These are phyloP conservation scores for Loripinus fragilis DNA, from an alignment of 2,888 invertebrate species.

Conservation along the genomic window DNA sequence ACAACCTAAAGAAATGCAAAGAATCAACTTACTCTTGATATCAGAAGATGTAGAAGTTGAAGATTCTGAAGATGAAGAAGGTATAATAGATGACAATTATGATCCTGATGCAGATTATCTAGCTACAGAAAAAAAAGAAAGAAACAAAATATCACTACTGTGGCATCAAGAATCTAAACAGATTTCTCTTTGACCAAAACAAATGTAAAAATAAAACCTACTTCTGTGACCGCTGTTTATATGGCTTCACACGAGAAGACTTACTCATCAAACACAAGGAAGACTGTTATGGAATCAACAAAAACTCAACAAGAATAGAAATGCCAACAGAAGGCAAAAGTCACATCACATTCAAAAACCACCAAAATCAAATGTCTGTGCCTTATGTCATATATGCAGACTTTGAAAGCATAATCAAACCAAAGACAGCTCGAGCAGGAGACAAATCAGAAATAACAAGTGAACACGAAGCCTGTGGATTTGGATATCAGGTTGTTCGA, in stretches of 20 bases:
- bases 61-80: no score
- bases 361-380: no score
- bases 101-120: not conserved
- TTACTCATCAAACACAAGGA: no score
- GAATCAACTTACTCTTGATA: conserved; percentile 2
- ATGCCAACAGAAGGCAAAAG: conserved; percentile 18
- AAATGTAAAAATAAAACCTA: conserved; percentile 18
- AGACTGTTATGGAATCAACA: conserved; percentile 33
- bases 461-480: conserved; percentile 39
- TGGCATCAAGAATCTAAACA: conserved; percentile 7
- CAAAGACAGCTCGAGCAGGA: no score
- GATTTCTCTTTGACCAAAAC: conserved; percentile 17
- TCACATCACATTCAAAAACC: no score
- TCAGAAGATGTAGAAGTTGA: no score
- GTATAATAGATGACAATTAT: not conserved
- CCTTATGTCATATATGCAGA: no score
- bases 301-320: conserved; percentile 28
- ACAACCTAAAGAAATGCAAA: conserved; percentile 28
- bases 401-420: no score
- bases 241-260: conserved; percentile 36
- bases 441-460: conserved; percentile 28
- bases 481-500: conserved; percentile 25
- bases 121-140: conserved; percentile 4
- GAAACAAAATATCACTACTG: conserved; percentile 34
- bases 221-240: conserved; percentile 35